Conservation (phyloP, 1,140 invertebrate species). For the Paramacrobiotus metropolitanus region DNA sequence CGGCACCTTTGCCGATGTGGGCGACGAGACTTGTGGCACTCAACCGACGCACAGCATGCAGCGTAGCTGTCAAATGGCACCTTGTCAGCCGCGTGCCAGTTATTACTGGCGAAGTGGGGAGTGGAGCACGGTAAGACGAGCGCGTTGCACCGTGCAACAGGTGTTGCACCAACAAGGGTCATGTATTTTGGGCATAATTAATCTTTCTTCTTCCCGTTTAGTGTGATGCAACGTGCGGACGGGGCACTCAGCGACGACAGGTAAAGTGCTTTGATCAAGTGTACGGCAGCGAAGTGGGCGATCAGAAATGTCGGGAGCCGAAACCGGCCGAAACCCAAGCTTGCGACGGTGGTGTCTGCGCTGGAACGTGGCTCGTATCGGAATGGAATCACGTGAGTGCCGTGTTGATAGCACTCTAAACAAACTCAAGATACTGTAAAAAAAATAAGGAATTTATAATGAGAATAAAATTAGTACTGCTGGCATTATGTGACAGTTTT, state of each 20-base stretch:
- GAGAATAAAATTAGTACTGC: too few species aligned
- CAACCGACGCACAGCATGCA: slow-evolving; percentile 8
- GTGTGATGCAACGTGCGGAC: slow-evolving; percentile 29
- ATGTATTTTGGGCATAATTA: not conserved
- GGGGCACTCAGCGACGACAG: slow-evolving; percentile 24
- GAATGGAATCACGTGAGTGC: too few species aligned
- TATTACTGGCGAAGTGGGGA: slow-evolving; percentile 13
- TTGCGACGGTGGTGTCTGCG: slow-evolving; percentile 29
- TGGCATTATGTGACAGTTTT: too few species aligned
- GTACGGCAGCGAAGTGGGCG: slow-evolving; percentile 14
- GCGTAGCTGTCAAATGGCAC: slow-evolving; percentile 21
- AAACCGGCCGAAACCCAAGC: slow-evolving; percentile 20
- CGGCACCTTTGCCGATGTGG: slow-evolving; percentile 28
- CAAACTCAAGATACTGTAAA: too few species aligned
- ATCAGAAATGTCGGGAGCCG: slow-evolving; percentile 17
- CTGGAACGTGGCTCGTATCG: slow-evolving; percentile 23
- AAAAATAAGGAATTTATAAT: too few species aligned
- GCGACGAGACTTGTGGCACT: slow-evolving; percentile 14
- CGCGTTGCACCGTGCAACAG: not conserved
- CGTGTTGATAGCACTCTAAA: too few species aligned
- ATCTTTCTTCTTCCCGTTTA: too few species aligned
- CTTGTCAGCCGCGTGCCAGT: slow-evolving; percentile 12
- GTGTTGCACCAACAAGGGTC: not conserved
- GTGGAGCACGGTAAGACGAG: slow-evolving; percentile 18
- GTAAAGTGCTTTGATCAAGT: slow-evolving; percentile 20